These are phyloP conservation scores for Furcifer pardalis DNA, from an alignment of 2,797 vertebrate species.

Conservation along the genomic window DNA sequence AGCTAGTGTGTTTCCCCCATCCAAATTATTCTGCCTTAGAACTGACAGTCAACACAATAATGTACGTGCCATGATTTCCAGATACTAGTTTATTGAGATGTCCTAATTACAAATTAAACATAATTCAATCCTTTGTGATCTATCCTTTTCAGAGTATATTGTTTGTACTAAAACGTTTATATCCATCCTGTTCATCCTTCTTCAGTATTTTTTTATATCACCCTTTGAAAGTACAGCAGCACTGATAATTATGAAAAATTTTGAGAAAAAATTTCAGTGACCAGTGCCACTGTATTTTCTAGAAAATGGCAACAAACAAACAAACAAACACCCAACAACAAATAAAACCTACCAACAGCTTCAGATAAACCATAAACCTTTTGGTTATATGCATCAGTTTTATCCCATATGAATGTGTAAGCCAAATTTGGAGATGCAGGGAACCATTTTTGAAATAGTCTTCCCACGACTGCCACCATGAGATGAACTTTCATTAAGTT, in stretches of 20 bases:
- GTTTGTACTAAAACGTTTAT: slow-evolving; percentile 7
- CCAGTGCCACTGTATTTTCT: slow-evolving; percentile 19
- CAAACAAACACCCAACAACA: background rate
- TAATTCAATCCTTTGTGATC: background rate
- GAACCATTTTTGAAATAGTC: slow-evolving; percentile 98
- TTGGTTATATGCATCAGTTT: slow-evolving; percentile 97
- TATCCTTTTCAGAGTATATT: background rate
- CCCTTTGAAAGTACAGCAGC: no score
- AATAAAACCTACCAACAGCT: slow-evolving; percentile 89
- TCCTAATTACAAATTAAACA: slow-evolving; percentile 19
- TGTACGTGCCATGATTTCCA: background rate
- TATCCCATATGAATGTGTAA: slow-evolving; percentile 99
- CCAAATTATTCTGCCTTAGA: background rate
- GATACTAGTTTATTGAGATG: background rate
- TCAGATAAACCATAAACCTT: slow-evolving; percentile 95
- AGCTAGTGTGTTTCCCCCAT: background rate
- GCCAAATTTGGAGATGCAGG: slow-evolving; percentile 95
- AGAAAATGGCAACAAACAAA: slow-evolving; percentile 7
- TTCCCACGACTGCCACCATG: slow-evolving; percentile 97
- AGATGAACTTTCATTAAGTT: slow-evolving; percentile 98
- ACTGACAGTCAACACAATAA: background rate
- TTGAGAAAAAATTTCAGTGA: background rate
- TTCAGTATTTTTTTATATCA: background rate
- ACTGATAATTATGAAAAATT: no score
- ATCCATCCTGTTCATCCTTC: background rate